Evolutionary conservation across 2,797 vertebrate genomes (phyloP).

Genomic region (Sylvia borin): DNA sequence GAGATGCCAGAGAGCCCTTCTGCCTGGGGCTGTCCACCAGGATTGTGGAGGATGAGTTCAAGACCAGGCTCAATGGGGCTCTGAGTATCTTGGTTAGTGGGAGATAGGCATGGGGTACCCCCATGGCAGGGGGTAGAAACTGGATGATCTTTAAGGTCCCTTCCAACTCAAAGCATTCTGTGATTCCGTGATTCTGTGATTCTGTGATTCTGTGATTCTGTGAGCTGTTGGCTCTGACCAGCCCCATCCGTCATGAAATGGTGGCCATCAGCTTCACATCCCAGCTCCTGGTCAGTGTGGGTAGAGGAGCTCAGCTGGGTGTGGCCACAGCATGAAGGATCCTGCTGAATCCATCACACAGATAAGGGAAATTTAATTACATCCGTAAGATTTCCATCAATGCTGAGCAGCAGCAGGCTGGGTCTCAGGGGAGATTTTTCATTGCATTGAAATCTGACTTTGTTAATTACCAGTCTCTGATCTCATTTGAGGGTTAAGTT

Average conservation of each 20-base stretch:
- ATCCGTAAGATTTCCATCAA: background rate
- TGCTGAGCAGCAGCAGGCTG: background rate
- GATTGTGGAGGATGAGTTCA: background rate
- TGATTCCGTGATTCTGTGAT: background rate
- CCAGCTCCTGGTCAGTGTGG: background rate
- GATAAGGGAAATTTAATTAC: constrained; percentile 42
- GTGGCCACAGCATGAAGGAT: background rate
- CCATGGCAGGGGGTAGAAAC: background rate
- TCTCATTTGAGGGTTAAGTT: constrained; percentile 43
- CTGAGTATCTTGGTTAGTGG: background rate
- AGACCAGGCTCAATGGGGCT: background rate
- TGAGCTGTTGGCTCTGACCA: background rate
- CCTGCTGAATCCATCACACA: rapidly evolving
- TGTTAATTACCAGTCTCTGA: constrained; percentile 56
- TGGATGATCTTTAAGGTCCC: background rate
- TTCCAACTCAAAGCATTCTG: background rate
- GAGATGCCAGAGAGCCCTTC: rapidly evolving
- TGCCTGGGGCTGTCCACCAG: background rate
- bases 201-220: background rate
- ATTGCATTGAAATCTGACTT: constrained; percentile 2
- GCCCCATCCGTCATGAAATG: rapidly evolving
- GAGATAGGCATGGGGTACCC: background rate
- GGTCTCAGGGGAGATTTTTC: constrained; percentile 15
- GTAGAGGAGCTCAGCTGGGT: background rate
- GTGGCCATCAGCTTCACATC: background rate